Percentiles rank a stretch among this genome's conserved stretches.
Evolutionary conservation across 2,888 invertebrate species (phyloP).

Genomic region (Aphodius granarius): DNA sequence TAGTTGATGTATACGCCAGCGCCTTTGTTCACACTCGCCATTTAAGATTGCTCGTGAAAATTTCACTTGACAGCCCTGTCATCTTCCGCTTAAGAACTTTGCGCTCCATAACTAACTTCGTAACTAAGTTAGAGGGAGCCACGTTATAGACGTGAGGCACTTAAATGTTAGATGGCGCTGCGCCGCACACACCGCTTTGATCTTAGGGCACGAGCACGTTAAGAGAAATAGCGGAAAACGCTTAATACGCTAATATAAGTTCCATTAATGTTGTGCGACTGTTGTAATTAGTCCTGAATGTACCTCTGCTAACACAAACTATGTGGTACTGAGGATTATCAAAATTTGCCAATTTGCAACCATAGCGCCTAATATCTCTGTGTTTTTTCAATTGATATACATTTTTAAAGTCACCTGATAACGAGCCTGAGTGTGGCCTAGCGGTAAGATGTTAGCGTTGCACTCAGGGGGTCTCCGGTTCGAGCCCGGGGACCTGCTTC

Average conservation of each 20-base stretch:
- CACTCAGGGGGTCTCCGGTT: too few relatives aligned
- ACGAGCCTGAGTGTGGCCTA: too few relatives aligned
- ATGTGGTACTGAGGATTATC: too few relatives aligned
- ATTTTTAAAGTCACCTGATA: too few relatives aligned
- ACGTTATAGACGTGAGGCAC: background rate
- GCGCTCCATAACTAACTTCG: background rate
- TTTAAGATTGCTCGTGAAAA: background rate
- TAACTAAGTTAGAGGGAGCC: background rate
- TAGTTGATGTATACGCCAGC: background rate
- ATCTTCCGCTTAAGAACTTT: background rate
- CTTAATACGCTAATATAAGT: constrained; percentile 5
- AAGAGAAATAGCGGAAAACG: background rate
- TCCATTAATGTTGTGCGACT: background rate
- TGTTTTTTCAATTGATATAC: too few relatives aligned
- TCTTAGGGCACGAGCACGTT: background rate
- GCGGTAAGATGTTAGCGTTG: too few relatives aligned
- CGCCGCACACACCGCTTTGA: background rate
- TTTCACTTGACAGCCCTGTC: background rate
- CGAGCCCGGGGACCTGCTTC: too few relatives aligned
- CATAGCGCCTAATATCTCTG: too few relatives aligned
- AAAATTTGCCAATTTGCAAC: too few relatives aligned
- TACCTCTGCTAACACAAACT: background rate
- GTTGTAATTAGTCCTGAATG: background rate
- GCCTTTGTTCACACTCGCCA: background rate
- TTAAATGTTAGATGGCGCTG: background rate